Evolutionary conservation across 2,888 invertebrate genomes (phyloP).

Genomic region (Euspilapteryx auroguttella): DNA sequence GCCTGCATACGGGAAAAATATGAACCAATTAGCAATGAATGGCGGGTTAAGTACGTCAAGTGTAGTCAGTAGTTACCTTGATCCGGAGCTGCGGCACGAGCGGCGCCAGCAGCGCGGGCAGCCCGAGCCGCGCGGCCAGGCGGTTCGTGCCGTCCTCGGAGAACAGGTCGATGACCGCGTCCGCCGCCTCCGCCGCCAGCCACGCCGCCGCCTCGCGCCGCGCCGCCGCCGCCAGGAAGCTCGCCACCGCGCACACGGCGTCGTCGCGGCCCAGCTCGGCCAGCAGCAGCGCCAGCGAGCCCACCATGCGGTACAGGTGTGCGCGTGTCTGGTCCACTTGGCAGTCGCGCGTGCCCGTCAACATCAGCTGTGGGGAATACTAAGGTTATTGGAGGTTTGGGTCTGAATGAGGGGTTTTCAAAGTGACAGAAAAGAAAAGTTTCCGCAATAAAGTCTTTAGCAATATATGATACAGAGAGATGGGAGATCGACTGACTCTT

Average conservation of each 20-base stretch:
- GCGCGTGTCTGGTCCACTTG: constrained; percentile 57
- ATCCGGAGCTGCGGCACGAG: constrained; percentile 65
- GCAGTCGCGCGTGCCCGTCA: constrained; percentile 54
- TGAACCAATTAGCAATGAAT: no score
- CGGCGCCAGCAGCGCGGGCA: constrained; percentile 62
- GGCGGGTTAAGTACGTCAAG: no score
- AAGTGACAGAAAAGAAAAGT: no score
- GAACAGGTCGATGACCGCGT: constrained; percentile 76
- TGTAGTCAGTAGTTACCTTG: no score
- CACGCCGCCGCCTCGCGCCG: constrained; percentile 68
- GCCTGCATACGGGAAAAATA: no score
- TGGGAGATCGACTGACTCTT: no score
- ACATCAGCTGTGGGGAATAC: constrained; percentile 47
- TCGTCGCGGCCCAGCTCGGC: constrained; percentile 33
- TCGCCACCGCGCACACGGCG: constrained; percentile 42
- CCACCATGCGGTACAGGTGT: constrained; percentile 62
- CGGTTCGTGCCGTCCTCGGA: constrained; percentile 73
- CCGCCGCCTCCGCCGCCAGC: constrained; percentile 74
- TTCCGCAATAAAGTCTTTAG: no score
- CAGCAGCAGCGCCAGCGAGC: constrained; percentile 53
- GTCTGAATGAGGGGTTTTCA: no score
- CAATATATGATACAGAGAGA: no score
- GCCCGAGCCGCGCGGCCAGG: constrained; percentile 64
- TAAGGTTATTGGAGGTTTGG: constrained; percentile 4
- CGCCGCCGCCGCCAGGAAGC: constrained; percentile 65